phyloP scores from a whole-genome alignment of 2,113 vertebrate genomes.

The Atherinomorus stipes region DNA sequence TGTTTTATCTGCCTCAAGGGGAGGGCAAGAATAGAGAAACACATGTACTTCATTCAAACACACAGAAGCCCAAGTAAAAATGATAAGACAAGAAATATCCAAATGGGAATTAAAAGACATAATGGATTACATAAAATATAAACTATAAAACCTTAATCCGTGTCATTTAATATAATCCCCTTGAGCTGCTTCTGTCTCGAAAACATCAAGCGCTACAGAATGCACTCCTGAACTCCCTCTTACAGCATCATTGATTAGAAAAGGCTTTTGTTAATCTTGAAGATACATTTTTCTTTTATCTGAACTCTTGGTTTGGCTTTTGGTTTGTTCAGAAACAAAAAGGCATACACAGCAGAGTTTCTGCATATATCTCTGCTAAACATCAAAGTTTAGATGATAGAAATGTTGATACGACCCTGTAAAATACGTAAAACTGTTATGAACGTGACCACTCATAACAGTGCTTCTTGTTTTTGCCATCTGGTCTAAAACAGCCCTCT shows the following conservation, averaged over 20 bases:
- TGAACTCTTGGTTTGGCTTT: background rate
- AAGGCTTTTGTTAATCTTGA: too few relatives aligned
- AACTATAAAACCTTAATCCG: conserved; percentile 56
- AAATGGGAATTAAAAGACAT: conserved; percentile 39
- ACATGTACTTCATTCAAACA: conserved; percentile 28
- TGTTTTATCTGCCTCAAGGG: conserved; percentile 24
- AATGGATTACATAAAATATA: conserved; percentile 56
- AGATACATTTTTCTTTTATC: too few relatives aligned
- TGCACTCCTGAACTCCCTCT: background rate
- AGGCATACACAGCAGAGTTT: background rate
- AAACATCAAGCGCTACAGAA: conserved; percentile 34
- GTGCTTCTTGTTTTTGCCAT: conserved; percentile 54
- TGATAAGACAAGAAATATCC: conserved; percentile 29
- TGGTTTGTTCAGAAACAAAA: background rate
- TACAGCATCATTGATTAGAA: conserved; percentile 30
- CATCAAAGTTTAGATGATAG: background rate
- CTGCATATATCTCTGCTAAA: background rate
- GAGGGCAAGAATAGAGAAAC: conserved; percentile 20
- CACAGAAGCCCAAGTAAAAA: conserved; percentile 28
- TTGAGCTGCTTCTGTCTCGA: conserved; percentile 29
- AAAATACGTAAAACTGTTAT: conserved; percentile 9
- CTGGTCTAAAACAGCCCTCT: conserved; percentile 45
- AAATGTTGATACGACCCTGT: background rate
- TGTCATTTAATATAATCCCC: conserved; percentile 55
- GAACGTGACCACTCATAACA: conserved; percentile 15